These are phyloP conservation scores for Globia sparganii DNA, from an alignment of 2,888 invertebrate genomes.

Conservation along the genomic window DNA sequence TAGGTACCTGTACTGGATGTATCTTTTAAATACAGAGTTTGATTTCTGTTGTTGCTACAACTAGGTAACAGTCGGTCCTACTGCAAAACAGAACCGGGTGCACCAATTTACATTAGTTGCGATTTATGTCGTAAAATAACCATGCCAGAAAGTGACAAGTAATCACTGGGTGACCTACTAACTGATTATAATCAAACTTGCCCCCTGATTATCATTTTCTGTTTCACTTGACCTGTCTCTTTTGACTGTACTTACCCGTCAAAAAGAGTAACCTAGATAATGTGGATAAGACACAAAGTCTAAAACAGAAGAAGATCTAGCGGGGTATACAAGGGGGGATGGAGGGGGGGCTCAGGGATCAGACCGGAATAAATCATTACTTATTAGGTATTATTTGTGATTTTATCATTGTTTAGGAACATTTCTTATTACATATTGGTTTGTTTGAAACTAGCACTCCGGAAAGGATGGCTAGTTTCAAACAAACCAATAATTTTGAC, in stretches of 20 bases:
- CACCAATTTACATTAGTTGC: slow-evolving; percentile 14
- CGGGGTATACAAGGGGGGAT: too few species aligned
- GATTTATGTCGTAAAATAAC: slow-evolving; percentile 19
- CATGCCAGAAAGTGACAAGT: slow-evolving; percentile 6
- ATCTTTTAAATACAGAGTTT: not conserved
- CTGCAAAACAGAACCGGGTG: slow-evolving; percentile 8
- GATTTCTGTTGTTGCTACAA: not conserved
- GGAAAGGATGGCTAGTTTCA: too few species aligned
- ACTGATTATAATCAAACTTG: slow-evolving; percentile 12
- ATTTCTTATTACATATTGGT: not conserved
- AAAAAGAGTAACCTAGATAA: too few species aligned
- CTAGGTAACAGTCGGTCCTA: too few species aligned
- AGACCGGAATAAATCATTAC: too few species aligned
- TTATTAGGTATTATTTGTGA: slow-evolving; percentile 23
- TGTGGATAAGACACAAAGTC: too few species aligned
- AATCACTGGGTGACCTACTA: slow-evolving; percentile 8
- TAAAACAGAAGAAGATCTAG: too few species aligned
- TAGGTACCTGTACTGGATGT: not conserved
- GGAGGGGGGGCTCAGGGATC: too few species aligned
- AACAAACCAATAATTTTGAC: too few species aligned
- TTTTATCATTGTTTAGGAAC: slow-evolving; percentile 9
- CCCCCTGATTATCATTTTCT: slow-evolving; percentile 6
- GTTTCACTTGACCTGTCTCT: slow-evolving; percentile 2
- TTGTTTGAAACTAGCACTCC: not conserved
- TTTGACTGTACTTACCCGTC: too few species aligned